Conservation (phyloP, 2,113 vertebrate genomes). For the Psittacara wagleri region DNA sequence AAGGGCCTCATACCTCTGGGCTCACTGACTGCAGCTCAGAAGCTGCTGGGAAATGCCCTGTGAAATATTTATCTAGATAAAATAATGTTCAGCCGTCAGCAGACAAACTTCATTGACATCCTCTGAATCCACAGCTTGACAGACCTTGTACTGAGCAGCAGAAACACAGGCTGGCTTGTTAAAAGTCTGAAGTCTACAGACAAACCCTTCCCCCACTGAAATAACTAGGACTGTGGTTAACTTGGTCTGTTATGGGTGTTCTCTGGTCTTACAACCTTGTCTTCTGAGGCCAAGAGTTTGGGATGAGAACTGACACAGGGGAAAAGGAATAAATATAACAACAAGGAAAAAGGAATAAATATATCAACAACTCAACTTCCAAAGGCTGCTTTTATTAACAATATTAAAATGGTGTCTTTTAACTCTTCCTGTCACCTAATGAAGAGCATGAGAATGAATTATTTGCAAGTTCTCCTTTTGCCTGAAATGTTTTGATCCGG, state of each 20-base stretch:
- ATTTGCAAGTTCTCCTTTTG: background rate
- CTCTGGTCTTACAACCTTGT: background rate
- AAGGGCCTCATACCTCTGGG: background rate
- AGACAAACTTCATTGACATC: background rate
- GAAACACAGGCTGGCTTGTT: background rate
- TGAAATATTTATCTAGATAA: constrained; percentile 14
- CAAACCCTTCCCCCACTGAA: background rate
- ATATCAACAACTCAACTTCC: background rate
- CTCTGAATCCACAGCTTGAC: background rate
- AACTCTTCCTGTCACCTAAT: background rate
- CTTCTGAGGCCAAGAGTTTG: background rate
- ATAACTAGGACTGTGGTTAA: background rate
- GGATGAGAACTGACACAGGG: background rate
- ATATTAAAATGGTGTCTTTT: background rate
- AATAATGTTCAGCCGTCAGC: background rate
- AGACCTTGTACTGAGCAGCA: background rate
- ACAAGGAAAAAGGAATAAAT: background rate
- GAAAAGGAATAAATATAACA: background rate
- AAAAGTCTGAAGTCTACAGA: background rate
- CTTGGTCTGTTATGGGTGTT: background rate
- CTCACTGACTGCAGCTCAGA: background rate
- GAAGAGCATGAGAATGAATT: background rate
- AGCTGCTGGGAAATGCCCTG: constrained; percentile 18
- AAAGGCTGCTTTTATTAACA: background rate
- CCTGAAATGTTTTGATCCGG: background rate